Base-by-base conservation (phyloP, 1,140 invertebrate species). In the Bombus confusus region DNA sequence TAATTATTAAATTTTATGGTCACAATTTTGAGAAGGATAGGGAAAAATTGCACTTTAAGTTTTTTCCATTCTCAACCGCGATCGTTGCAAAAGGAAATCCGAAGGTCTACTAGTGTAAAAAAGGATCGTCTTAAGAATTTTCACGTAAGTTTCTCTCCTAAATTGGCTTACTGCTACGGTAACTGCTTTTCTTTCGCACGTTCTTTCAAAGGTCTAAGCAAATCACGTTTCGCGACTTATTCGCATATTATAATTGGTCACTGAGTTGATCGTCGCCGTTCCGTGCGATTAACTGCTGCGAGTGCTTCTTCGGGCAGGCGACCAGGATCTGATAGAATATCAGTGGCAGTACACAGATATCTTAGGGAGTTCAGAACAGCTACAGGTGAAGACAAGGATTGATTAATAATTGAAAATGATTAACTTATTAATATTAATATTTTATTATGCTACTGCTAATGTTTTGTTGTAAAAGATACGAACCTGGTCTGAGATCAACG, bases 341-440 rank as follows among this genome's bases (percentile, higher is more conserved):
- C 98, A 57, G 99, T 99, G 62, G 97, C 97, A 90, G 98, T 99
- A 93, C 98, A 98, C 82, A 99, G 96, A 93, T 98, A 97, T 87
- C 98, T 96, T 90, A 99, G 95, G 41, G 98, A 98, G 95, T 98
- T 99, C 79, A 99, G 96, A 89, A 99, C 98, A 94, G 98, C 98
- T 99, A 95, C 43, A 13, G 6, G 22, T 2, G 47, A 52, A 52
- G 18, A 52, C 18, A 96, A 96, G 81, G 84, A 86, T 75, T 39
- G 64, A 31, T 10, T 34, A 34, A 34, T 62, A 2, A 18, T 59
- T 37, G 13, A 28, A 62, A 62, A n/a, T 62, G 22, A 22, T 52
- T 52, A 52, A 47, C 47, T 6, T 34, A 52, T 22, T 22, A 5
- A 52, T 22, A 52, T 22, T 13, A 62, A 62, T n/a, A n/a, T 12